Evolutionary conservation across 2,797 vertebrate genomes (phyloP), one percentile per base, ranked within the genome.

Genomic region (Sebastes taczanowskii): DNA sequence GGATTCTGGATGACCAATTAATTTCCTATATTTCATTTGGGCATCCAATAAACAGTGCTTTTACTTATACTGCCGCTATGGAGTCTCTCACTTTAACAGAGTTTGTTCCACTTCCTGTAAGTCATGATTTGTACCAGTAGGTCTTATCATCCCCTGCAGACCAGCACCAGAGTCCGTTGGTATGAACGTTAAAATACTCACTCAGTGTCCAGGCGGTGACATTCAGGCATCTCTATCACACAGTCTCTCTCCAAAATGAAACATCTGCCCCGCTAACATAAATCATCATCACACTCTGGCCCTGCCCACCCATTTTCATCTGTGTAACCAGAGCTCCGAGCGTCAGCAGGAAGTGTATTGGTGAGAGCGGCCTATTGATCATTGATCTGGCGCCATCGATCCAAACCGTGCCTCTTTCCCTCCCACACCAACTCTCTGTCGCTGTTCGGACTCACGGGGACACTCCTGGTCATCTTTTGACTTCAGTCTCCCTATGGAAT

Each of bases 361-460:
- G 92, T 93, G 90, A 88, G 91, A 91, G 88, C 79, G 86, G 91
- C 88, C 87, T 94, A 94, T 95, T 94, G 94, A 94, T 94, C 91
- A 93, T 93, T 91, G 93, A 95, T 94, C 89, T 89, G 88, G 86
- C 86, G 78, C 91, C 91, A 94, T 93, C 76, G 94, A 94, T 92
- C 85, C 74, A 56, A 88, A 78, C 83, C 77, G 38, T 35, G 29
- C 79, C 77, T 63, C 49, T 71, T 58, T 74, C 72, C 85, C 87
- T 83, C 83, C 86, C 81, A 59, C 66, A 67, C 59, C 30, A 25
- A 71, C 65, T 25, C 58, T 29, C 67, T 60, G 49, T 60, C 62
- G 35, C 74, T 83, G 87, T 73, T 88, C 6, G 1, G 62, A 85
- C 86, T 86, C 85, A 60, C 49, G 1, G 74, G 83, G 73, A 85